Base-by-base conservation (phyloP, 1,140 invertebrate species). In the Holotrichia oblita region DNA sequence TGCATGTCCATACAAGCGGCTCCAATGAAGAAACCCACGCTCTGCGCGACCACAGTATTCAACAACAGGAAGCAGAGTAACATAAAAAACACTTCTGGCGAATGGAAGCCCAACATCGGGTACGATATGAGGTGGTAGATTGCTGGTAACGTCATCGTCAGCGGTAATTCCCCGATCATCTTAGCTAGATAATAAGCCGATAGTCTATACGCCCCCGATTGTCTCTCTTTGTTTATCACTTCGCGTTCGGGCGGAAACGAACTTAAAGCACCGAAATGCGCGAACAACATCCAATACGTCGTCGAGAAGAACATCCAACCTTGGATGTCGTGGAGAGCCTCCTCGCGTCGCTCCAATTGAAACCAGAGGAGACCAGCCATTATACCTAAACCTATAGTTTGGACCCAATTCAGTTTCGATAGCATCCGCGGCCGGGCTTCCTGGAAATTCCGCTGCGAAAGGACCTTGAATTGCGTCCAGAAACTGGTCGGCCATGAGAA, bases 241-340 rank as follows among this genome's bases (percentile, higher is more conserved):
- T 94, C 93, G 83, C 93, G 89, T 87, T 96, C 95, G 44, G 92
- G 89, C 74, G 94, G 94, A 91, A 95, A 90, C 86, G 94, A 93
- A 83, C 93, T 92, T 17, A 96, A 89, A 77, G 94, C 93, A 82
- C 94, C 93, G 84, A 96, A 96, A 78, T 95, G 89, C 14, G 94
- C 92, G 85, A 95, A 95, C 40, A 96, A 88, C 93, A 95, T 96
- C 94, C 94, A 96, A 84, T 96, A 96, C 24, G 93, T 95, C 27
- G 93, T 93, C 22, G 94, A 94, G 87, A 95, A 96, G 85, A 96
- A 96, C 92, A 95, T 94, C 93, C 93, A 95, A 59, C 94, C 95
- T 87, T 94, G 93, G 40, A 96, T 92, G 86, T 96, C 94, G 78
- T 93, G 91, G 34, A 96, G 88, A 6, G 92, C 91, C 80, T 93